Base-by-base conservation (phyloP, 2,888 invertebrate species). In the Drosophila anomalata region DNA sequence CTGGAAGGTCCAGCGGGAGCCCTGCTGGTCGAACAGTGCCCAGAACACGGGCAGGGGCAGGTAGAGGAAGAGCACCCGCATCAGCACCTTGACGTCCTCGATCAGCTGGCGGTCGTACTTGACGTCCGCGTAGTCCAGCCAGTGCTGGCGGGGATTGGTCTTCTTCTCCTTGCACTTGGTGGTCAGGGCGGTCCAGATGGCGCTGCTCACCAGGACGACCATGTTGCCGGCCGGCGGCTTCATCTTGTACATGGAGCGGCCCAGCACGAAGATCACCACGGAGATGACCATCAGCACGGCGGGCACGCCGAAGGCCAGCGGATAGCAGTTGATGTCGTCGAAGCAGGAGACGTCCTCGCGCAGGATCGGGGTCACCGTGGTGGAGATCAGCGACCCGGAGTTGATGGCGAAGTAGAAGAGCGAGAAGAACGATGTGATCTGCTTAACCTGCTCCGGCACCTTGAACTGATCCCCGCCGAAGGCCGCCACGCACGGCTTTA, bases 21-120 rank as follows among this genome's bases (percentile, higher is more conserved):
- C 97, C 94, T 96, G 96, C 90, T 99, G 99, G 92, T 99, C 98
- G 90, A 96, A 96, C 6, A 99, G 93, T 0, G 98, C 96, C 98
- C 98, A 99, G 92, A 98, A 99, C 26, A 98, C 92, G 0, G 98
- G 98, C 50, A 98, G 90, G 0, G 98, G 98, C 7, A 97, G 91
- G 89, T 96, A 98, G 41, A 98, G 92, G 58, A 95, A 93, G 22
- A 98, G 91, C 2, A 98, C 94, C 29, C 94, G 94, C 41, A 97
- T 90, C 0, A 96, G 93, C n/a, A 94, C 93, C 91, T 96, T 97
- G 3, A 97, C 94, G 79, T 98, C 97, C 3, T 92, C 92, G 29
- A 97, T 94, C 78, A 97, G 93, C 48, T 93, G 67, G 36, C 91
- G 92, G 53, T 95, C 96, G 90, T 94, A 97, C 79, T 93, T 93